Evolutionary conservation across 2,888 invertebrate genomes (phyloP).

Genomic region (Brassicogethes aeneus): DNA sequence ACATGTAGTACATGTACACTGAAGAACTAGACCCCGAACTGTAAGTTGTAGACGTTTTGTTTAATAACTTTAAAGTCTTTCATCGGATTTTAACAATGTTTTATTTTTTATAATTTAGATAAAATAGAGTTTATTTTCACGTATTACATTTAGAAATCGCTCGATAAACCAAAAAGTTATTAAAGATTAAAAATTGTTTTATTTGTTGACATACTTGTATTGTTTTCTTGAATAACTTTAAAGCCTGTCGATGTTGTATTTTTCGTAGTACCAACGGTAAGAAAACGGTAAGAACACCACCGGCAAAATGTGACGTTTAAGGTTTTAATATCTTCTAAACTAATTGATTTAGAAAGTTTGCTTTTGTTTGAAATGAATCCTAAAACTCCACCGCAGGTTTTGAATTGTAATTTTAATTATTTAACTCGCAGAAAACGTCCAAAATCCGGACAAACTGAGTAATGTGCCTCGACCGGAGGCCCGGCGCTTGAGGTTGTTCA

Average conservation of each 20-base stretch:
- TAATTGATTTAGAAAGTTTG: conserved; percentile 1
- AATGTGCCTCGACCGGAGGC: conserved; percentile 86
- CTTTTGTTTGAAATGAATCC: conserved; percentile 1
- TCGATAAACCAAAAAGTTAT: no score
- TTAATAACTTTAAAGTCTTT: no score
- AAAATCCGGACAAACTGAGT: conserved; percentile 67
- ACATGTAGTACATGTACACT: conserved; percentile 88
- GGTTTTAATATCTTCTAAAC: no score
- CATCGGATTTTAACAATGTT: no score
- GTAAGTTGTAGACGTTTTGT: conserved; percentile 24
- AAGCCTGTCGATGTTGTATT: not conserved
- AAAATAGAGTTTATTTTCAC: no score
- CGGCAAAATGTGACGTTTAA: no score
- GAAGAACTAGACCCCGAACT: no score
- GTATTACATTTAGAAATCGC: no score
- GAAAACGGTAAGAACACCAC: conserved; percentile 40
- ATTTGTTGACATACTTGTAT: no score
- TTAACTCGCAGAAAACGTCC: conserved; percentile 42
- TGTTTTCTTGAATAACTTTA: no score
- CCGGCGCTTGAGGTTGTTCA: conserved; percentile 85
- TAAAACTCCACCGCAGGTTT: not conserved
- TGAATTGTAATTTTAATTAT: not conserved
- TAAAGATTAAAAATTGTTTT: no score
- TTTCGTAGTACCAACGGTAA: conserved; percentile 56
- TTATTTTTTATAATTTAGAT: no score